Conservation (phyloP, 2,113 vertebrate genomes). For the Odontesthes bonariensis region DNA sequence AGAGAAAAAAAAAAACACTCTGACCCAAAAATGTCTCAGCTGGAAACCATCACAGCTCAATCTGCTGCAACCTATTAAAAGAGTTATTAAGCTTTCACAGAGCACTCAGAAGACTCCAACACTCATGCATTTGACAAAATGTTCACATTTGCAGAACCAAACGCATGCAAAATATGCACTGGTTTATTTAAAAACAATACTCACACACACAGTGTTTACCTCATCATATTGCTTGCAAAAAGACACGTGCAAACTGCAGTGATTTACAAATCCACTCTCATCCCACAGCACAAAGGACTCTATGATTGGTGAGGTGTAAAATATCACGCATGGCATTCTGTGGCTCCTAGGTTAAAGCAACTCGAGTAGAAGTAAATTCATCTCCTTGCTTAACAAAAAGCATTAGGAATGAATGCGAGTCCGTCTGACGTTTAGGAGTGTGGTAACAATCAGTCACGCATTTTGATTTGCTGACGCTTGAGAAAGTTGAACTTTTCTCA, state of each 20-base stretch:
- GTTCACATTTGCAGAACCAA: conserved; percentile 29
- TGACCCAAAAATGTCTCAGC: conserved; percentile 76
- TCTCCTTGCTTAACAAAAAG: too few relatives aligned
- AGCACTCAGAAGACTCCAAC: conserved; percentile 18
- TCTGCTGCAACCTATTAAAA: conserved; percentile 67
- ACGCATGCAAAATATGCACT: conserved; percentile 16
- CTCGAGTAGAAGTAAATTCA: too few relatives aligned
- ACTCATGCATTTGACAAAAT: conserved; percentile 37
- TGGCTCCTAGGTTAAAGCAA: too few relatives aligned
- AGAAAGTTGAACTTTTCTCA: not conserved
- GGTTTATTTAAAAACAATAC: conserved; percentile 35
- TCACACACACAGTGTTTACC: not conserved
- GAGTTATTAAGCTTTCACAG: conserved; percentile 46
- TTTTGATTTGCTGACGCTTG: not conserved
- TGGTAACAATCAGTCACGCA: not conserved
- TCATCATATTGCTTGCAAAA: conserved; percentile 18
- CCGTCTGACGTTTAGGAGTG: too few relatives aligned
- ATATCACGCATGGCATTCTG: not conserved
- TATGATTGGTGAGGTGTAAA: not conserved
- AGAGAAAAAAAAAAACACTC: conserved; percentile 29
- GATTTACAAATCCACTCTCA: not conserved
- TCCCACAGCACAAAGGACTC: not conserved
- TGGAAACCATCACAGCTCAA: conserved; percentile 66
- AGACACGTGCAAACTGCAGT: not conserved
- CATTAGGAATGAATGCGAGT: too few relatives aligned